These are phyloP conservation scores for Hydraecia micacea DNA, from an alignment of 2,888 invertebrate species.

Conservation along the genomic window DNA sequence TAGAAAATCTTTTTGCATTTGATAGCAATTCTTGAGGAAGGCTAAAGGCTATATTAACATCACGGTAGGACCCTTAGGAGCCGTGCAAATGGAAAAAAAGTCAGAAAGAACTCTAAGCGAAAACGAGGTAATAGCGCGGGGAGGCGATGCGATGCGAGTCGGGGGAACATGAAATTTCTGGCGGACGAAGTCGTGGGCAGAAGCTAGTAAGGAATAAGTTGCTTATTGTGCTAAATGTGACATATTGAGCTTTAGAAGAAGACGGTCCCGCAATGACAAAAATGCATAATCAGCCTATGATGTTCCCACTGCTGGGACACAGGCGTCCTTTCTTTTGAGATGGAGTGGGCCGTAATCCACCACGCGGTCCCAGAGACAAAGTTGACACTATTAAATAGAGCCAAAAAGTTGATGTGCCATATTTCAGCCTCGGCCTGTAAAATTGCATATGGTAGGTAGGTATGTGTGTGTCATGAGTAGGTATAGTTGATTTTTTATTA, in stretches of 20 bases:
- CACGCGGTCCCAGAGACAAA: background rate
- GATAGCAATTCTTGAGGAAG: too few relatives aligned
- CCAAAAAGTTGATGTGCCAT: background rate
- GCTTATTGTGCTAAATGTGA: background rate
- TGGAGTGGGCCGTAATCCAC: background rate
- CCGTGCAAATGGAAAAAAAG: background rate
- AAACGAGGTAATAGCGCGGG: background rate
- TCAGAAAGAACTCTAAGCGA: background rate
- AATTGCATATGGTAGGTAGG: background rate
- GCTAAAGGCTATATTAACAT: too few relatives aligned
- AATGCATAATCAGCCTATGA: background rate
- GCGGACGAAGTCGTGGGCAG: background rate
- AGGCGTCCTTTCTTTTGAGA: background rate
- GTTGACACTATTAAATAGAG: too few relatives aligned
- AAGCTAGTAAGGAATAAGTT: background rate
- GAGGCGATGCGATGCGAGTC: background rate
- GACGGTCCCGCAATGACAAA: background rate
- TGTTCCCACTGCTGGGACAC: background rate
- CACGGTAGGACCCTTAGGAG: background rate
- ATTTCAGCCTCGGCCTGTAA: background rate
- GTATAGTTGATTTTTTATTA: constrained; percentile 27
- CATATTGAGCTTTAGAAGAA: background rate
- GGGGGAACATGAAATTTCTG: background rate
- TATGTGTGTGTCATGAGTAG: background rate
- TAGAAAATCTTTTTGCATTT: too few relatives aligned